Evolutionary conservation across 2,113 vertebrate genomes (phyloP), one percentile per base, ranked within the genome.

Genomic region (Potamarius usumacintae): DNA sequence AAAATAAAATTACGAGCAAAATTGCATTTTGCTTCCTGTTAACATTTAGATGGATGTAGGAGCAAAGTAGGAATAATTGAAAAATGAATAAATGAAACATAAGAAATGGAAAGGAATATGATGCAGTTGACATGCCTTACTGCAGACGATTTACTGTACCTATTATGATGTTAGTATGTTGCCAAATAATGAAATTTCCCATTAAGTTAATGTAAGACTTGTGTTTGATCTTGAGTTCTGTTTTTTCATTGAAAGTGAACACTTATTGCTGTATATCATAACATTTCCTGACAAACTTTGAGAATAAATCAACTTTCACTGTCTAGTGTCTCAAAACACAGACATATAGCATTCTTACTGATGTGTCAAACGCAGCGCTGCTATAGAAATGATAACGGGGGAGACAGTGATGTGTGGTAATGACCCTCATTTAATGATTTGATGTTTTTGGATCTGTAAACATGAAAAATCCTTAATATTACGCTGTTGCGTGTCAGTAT

Each of bases 351-450:
- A 30, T 85, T 85, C 58, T 76, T 58, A 27, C 25, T 18, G 7
- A 69, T 69, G 63, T 84, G 25, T 74, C 34, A 78, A 53, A 48
- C 4, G 5, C 25, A 34, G 18, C 11, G 34, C 27, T 5, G 15
- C 50, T 20, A 53, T 71, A 84, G n/a, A 69, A 83, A 72, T 71
- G 42, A 57, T 34, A 69, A 69, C 48, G 65, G n/a, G 55, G n/a
- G 57, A 62, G 42, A 42, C 57, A 62, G 34, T 62, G 30, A 82
- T 10, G 18, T 65, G 34, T 30, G 2, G 20, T 84, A 84, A 71
- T 17, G 52, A 57, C 52, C 71, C 8, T 82, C 5, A 82, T 79
- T 82, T 87, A 71, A 50, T 18, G 15, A 87, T 60, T 79, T 72
- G 25, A 87, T 71, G 20, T 42, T 9, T 71, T 53, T 67, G 15